Evolutionary conservation across 2,113 vertebrate species (phyloP).

Genomic region (Raja brachyura): DNA sequence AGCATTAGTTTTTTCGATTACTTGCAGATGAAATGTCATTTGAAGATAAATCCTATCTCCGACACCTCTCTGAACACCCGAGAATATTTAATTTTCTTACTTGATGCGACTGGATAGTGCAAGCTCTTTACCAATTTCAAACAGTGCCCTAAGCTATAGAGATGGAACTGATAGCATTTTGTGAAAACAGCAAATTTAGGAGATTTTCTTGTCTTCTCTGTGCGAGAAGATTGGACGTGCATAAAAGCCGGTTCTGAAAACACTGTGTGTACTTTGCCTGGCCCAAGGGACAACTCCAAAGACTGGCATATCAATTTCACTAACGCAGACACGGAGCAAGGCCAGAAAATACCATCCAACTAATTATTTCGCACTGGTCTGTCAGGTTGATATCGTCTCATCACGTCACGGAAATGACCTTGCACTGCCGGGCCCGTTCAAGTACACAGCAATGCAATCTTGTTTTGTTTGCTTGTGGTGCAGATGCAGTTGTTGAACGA

Average conservation of each 20-base stretch:
- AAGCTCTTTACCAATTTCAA: not conserved
- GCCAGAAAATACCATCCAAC: not conserved
- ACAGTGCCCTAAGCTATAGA: slow-evolving; percentile 2
- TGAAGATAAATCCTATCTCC: not conserved
- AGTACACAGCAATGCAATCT: not conserved
- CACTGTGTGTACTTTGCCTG: not conserved
- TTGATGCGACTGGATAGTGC: not conserved
- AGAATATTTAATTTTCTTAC: slow-evolving; percentile 13
- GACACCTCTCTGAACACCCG: not conserved
- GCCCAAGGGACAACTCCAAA: not conserved
- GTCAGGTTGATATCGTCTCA: not conserved
- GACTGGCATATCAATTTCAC: not conserved
- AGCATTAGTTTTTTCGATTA: not conserved
- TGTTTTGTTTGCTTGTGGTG: too few relatives aligned
- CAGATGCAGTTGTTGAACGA: not conserved
- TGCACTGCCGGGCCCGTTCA: not conserved
- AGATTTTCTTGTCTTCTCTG: not conserved
- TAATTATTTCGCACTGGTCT: slow-evolving; percentile 23
- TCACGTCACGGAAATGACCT: not conserved
- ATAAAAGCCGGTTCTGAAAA: slow-evolving; percentile 15
- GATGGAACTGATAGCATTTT: not conserved
- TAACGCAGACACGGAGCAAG: not conserved
- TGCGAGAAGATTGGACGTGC: not conserved
- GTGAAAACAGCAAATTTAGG: not conserved
- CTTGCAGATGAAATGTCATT: not conserved